Percentiles rank a stretch among this genome's conserved stretches.
phyloP scores from a whole-genome alignment of 1,140 invertebrate genomes.

The Scaptomyza montana region DNA sequence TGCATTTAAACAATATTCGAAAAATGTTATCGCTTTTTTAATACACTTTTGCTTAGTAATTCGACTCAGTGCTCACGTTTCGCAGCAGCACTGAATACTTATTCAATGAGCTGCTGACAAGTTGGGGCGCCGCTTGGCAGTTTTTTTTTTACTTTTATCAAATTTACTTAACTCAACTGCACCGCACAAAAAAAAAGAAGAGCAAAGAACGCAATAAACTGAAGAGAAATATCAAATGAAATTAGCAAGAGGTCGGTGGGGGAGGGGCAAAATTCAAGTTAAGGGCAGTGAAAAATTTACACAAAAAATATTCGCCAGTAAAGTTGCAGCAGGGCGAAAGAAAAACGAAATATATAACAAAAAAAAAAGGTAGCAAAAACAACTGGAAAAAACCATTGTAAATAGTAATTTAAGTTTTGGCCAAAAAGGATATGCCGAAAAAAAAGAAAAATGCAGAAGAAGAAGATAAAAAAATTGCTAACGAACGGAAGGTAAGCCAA shows the following conservation, averaged over 20 bases:
- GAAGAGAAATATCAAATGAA: conserved; percentile 59
- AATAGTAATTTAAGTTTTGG: conserved; percentile 80
- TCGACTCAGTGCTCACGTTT: conserved; percentile 38
- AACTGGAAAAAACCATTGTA: conserved; percentile 64
- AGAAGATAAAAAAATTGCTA: conserved; percentile 40
- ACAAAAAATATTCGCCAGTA: conserved; percentile 57
- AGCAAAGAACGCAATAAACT: conserved; percentile 42
- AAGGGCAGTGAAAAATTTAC: conserved; percentile 59
- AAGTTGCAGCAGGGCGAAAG: conserved; percentile 19
- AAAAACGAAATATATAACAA: not conserved
- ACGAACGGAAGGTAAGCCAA: conserved; percentile 73
- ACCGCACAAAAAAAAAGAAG: not conserved
- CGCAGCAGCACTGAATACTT: conserved; percentile 18
- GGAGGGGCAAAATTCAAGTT: conserved; percentile 41
- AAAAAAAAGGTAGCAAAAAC: conserved; percentile 47
- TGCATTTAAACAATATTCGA: not conserved
- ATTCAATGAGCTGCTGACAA: conserved; percentile 47
- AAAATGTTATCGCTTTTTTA: conserved; percentile 5
- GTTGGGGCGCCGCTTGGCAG: conserved; percentile 35
- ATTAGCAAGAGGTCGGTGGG: conserved; percentile 48
- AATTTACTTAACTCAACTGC: conserved; percentile 47
- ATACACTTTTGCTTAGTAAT: conserved; percentile 23
- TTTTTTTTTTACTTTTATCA: conserved; percentile 43
- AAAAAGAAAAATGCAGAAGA: conserved; percentile 44
- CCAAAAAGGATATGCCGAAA: conserved; percentile 47